These are phyloP conservation scores for Apamea anceps DNA, from an alignment of 2,888 invertebrate genomes.

Conservation along the genomic window DNA sequence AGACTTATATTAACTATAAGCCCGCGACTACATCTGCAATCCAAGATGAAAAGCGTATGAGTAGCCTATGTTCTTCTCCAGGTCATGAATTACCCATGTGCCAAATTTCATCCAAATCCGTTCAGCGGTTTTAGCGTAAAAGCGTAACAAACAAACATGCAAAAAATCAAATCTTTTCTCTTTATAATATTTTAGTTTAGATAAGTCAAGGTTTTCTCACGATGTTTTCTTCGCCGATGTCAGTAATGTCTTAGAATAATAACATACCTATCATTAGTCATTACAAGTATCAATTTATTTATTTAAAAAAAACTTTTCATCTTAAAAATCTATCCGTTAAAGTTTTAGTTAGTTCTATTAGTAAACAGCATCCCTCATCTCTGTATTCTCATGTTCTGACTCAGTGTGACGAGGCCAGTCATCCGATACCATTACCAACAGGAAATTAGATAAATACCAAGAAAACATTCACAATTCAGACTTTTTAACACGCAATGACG, in stretches of 20 bases:
- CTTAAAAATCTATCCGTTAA: not conserved
- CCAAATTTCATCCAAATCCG: too few species aligned
- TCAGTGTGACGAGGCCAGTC: slow-evolving; percentile 72
- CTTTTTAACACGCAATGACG: slow-evolving; percentile 64
- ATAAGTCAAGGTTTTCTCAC: too few species aligned
- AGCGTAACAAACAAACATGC: too few species aligned
- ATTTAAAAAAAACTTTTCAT: not conserved
- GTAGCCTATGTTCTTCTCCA: too few species aligned
- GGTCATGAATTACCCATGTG: too few species aligned
- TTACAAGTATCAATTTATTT: not conserved
- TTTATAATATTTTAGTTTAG: too few species aligned
- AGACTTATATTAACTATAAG: not conserved
- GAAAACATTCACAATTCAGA: slow-evolving; percentile 67
- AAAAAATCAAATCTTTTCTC: too few species aligned
- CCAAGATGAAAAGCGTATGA: too few species aligned
- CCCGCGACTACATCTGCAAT: not conserved
- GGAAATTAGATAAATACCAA: slow-evolving; percentile 83
- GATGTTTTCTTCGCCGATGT: too few species aligned
- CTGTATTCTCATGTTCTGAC: slow-evolving; percentile 65
- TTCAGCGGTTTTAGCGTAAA: too few species aligned
- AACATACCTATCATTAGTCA: too few species aligned
- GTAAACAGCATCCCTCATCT: slow-evolving; percentile 42
- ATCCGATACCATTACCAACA: slow-evolving; percentile 77
- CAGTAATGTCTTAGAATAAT: too few species aligned
- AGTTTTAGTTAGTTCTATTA: slow-evolving; percentile 28